Percentiles rank a stretch among this genome's conserved stretches.
These are phyloP conservation scores for Hassar affinis DNA, from an alignment of 2,113 vertebrate genomes.

Conservation along the genomic window DNA sequence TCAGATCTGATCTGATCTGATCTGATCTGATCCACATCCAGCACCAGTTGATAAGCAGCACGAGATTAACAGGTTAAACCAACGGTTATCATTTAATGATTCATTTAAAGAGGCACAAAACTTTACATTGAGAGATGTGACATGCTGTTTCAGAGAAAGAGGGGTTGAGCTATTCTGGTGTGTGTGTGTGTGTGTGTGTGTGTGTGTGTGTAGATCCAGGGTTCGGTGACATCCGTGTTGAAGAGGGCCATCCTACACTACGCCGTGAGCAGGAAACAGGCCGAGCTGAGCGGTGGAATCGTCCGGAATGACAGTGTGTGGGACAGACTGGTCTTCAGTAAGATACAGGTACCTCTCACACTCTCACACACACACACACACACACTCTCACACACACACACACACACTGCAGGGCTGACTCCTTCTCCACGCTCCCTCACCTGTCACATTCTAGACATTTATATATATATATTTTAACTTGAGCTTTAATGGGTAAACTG, in stretches of 20 bases:
- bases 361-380: too few species aligned
- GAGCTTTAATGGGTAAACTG: background rate
- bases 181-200: constrained; percentile 19
- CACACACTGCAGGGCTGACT: too few species aligned
- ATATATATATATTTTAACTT: too few species aligned
- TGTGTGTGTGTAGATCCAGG: constrained; percentile 66
- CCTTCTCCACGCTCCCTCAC: too few species aligned
- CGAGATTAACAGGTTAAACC: background rate
- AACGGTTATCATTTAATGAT: background rate
- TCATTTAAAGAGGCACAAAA: background rate
- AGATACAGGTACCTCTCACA: constrained; percentile 70
- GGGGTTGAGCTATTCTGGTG: constrained; percentile 15
- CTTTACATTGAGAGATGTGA: background rate
- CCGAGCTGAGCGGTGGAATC: constrained; percentile 73
- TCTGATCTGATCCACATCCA: too few species aligned
- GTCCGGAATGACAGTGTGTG: constrained; percentile 76
- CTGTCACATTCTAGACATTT: too few species aligned
- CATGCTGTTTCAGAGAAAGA: background rate
- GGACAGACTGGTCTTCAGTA: constrained; percentile 76
- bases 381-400: too few species aligned
- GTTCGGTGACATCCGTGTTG: constrained; percentile 70
- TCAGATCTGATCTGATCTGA: too few species aligned
- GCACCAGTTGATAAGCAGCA: too few species aligned
- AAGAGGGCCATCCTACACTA: constrained; percentile 70
- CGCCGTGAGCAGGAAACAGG: constrained; percentile 74